Conservation (phyloP, 2,888 invertebrate species). For the Luperina nickerlii region DNA sequence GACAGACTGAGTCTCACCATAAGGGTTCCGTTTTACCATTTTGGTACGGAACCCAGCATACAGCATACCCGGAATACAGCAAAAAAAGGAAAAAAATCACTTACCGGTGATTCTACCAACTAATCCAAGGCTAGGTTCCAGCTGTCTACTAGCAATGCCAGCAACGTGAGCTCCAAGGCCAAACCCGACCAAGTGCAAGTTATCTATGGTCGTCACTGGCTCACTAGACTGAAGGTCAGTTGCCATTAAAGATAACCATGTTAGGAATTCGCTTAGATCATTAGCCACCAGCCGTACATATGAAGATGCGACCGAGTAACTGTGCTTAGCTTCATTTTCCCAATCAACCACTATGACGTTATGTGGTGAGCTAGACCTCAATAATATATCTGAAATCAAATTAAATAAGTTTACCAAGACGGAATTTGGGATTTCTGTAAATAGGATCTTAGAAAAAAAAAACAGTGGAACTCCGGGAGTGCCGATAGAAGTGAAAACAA, state of each 20-base stretch:
- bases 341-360: constrained; percentile 34
- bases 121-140: not conserved
- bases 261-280: constrained; percentile 3
- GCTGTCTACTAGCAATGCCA: constrained; percentile 22
- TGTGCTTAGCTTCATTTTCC: constrained; percentile 11
- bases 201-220: not conserved
- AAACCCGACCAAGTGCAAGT: constrained; percentile 33
- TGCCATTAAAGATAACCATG: not conserved
- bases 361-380: no score
- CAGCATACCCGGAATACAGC: no score
- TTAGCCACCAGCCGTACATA: not conserved
- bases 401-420: not conserved
- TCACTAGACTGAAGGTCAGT: not conserved
- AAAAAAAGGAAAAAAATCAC: not conserved
- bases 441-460: not conserved
- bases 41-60: no score
- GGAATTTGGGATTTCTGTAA: not conserved
- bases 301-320: constrained; percentile 8
- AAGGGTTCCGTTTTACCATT: no score
- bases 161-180: constrained; percentile 39
- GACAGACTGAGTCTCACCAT: no score
- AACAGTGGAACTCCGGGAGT: not conserved
- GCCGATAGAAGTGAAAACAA: no score
- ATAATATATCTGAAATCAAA: constrained; percentile 8
- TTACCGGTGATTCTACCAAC: constrained; percentile 43